Base-by-base conservation (phyloP, 2,888 invertebrate species). In the Eretmocerus hayati region DNA sequence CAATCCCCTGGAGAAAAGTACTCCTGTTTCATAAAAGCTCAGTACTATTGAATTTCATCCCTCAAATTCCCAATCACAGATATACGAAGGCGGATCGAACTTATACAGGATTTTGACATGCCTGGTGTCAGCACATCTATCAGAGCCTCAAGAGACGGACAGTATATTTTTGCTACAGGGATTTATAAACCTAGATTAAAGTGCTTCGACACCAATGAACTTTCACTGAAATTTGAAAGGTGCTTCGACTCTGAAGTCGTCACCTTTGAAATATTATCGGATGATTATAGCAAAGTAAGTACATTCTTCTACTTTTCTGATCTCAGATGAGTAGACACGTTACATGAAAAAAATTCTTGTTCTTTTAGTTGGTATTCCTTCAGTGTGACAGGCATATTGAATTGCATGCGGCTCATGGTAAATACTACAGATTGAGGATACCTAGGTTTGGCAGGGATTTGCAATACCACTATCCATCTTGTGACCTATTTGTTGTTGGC, bases 21-120 rank as follows among this genome's bases (percentile, higher is more conserved):
- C 11, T 26, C 11, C 26, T 26, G 11, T 26, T 26, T 1, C 6
- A 26, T 26, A 26, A 26, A 26, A 26, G 11, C 6, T 26, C 26
- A 26, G 26, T 26, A 9, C 26, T 26, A 26, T 26, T n/a, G 11
- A 43, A 52, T 37, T 46, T 18, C 38, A 40, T 35, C 22, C 37
- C 2, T 46, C 38, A 53, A 59, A n/a, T n/a, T n/a, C n/a, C n/a
- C n/a, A n/a, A n/a, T n/a, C n/a, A n/a, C 57, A 78, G 95, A 94
- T 67, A 78, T 96, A 40, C 78, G 93, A 58, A 80, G 88, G 59
- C 79, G 94, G 64, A 92, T 99, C 60, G 92, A 97, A 73, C 81
- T 99, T 35, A 90, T 99, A 57, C 99, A 99, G 74, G 99, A 99
- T 67, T 99, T 99, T 78, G 92, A 95, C 60, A 99, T 99, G 99